phyloP scores from a whole-genome alignment of 2,113 vertebrate species.

The Solea solea region DNA sequence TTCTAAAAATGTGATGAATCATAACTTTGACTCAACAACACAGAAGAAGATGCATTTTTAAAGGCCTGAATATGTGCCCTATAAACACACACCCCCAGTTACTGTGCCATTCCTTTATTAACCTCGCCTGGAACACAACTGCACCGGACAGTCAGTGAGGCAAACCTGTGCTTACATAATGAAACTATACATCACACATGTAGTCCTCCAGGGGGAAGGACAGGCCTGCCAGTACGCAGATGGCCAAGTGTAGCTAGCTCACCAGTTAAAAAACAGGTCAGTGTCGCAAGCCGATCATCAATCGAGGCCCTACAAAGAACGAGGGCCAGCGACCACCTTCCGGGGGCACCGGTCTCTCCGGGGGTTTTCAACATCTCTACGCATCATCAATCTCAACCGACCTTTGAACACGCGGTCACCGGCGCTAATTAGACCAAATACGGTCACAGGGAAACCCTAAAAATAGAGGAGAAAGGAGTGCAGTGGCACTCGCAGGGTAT shows the following conservation, averaged over 20 bases:
- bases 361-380: conserved; percentile 34
- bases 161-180: conserved; percentile 43
- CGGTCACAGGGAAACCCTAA: conserved; percentile 46
- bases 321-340: conserved; percentile 38
- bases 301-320: conserved; percentile 44
- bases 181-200: conserved; percentile 48
- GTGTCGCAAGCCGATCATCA: conserved; percentile 64
- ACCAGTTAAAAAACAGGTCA: conserved; percentile 68
- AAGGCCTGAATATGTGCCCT: too few species aligned
- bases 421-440: conserved; percentile 65
- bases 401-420: conserved; percentile 57
- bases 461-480: conserved; percentile 53
- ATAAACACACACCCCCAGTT: neutral
- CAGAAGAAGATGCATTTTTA: too few species aligned
- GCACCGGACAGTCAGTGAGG: neutral
- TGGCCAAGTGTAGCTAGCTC: conserved; percentile 15
- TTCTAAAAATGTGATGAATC: too few species aligned
- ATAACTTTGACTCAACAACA: too few species aligned
- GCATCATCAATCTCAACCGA: conserved; percentile 73
- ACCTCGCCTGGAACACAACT: neutral
- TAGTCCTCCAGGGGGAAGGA: conserved; percentile 20
- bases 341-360: conserved; percentile 31
- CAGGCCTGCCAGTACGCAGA: conserved; percentile 22
- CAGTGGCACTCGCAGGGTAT: neutral
- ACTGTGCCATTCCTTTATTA: neutral